Base-by-base conservation (phyloP, 2,113 vertebrate species). In the Poeciliopsis retropinna region DNA sequence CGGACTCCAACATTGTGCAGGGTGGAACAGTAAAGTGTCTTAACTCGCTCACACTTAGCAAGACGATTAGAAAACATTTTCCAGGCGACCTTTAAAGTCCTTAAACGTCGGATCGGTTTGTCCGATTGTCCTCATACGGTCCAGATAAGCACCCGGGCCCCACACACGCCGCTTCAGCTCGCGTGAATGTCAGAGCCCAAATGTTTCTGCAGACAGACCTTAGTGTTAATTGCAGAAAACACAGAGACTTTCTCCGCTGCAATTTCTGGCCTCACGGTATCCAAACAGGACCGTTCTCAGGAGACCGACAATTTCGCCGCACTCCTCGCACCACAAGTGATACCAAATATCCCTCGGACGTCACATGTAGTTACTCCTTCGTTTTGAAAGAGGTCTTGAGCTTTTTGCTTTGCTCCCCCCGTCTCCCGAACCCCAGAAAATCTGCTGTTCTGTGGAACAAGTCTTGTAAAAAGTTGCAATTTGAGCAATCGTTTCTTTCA, bases 161-260 rank as follows among this genome's bases (percentile, higher is more conserved):
- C 65, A 34, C 32, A 29, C 41, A 47, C 7, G 66, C 47, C 39
- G 78, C 77, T 84, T 67, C 61, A 67, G 72, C 70, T 22, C 73
- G 77, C 89, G 73, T 88, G 84, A 70, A 65, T 70, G 81, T 83
- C 80, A 73, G 66, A 70, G 19, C 70, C 15, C 34, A 12, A 11
- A 60, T 67, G n/a, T 77, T 84, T 89, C 92, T 87, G 88, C 80
- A 88, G 62, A 91, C 63, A 91, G 86, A 80, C 84, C 85, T 94
- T 92, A 89, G 86, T 72, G 85, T 92, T 90, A 90, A 77, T 90
- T 87, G 88, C 69, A 72, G 83, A 85, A 37, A 86, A 78, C 66
- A 32, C 64, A 72, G 82, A 27, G 70, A 47, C 44, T 82, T 44
- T 73, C 78, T 72, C 76, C 65, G 15, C 76, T 74, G 77, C 30